Percentiles rank a stretch among this genome's conserved stretches.
Conservation (phyloP, 2,113 vertebrate species). For the Passer montanus region DNA sequence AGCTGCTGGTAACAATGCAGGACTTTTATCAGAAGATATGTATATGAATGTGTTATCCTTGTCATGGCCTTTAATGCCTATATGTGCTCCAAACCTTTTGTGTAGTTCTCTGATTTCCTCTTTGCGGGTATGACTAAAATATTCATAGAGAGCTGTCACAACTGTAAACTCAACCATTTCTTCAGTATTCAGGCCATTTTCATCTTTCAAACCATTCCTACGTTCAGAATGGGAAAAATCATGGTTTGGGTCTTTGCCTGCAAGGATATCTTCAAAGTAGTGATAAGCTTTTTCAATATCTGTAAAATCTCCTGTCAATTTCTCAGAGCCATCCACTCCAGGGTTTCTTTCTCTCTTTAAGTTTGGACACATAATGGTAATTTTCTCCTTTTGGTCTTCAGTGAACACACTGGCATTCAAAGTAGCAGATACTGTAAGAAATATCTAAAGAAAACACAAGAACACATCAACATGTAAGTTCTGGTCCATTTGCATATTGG, state of each 20-base stretch:
- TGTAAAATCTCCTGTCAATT: conserved; percentile 62
- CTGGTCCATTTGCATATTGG: not conserved
- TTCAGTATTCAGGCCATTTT: not conserved
- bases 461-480: not conserved
- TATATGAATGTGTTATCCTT: not conserved
- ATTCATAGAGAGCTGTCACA: conserved; percentile 52
- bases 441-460: conserved; percentile 72
- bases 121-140: conserved; percentile 41
- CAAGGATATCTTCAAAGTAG: conserved; percentile 59
- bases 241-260: not conserved
- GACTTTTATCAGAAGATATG: not conserved
- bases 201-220: not conserved
- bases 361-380: conserved; percentile 51
- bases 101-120: not conserved
- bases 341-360: conserved; percentile 29
- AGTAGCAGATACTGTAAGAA: conserved; percentile 65
- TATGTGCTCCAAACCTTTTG: not conserved
- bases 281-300: conserved; percentile 70
- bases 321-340: conserved; percentile 2
- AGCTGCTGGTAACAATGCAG: not conserved
- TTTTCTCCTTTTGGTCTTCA: conserved; percentile 52
- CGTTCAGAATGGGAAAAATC: not conserved
- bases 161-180: not conserved
- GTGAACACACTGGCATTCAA: conserved; percentile 70
- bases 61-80: not conserved